Conservation (phyloP, 2,888 invertebrate species). For the Rotaria macrura region DNA sequence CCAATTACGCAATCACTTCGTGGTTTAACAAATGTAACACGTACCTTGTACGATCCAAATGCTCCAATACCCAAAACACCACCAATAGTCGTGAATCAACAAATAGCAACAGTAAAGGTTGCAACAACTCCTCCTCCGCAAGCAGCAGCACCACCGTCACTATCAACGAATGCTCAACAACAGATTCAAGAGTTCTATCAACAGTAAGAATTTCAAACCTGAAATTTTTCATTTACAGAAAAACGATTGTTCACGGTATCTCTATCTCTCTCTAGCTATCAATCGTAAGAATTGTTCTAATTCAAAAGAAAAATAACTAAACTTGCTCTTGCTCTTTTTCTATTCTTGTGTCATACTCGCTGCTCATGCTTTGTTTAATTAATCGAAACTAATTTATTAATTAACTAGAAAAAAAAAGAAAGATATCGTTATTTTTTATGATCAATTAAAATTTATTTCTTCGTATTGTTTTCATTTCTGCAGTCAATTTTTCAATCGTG, state of each 20-base stretch:
- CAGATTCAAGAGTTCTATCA: constrained; percentile 9
- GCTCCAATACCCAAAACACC: neutral
- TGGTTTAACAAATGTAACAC: neutral
- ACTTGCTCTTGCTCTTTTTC: neutral
- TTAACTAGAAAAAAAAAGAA: neutral
- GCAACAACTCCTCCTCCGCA: neutral
- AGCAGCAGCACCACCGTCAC: neutral
- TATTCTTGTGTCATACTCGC: neutral
- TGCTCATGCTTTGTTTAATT: neutral
- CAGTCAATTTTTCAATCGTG: neutral
- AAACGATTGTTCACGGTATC: neutral
- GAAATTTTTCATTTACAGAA: neutral
- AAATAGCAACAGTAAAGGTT: neutral
- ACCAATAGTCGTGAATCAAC: neutral
- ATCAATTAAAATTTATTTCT: too few species aligned
- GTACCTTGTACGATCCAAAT: neutral
- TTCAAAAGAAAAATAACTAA: neutral
- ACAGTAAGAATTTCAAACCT: neutral
- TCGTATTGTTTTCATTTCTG: neutral
- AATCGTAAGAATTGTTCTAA: neutral
- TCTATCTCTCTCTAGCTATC: constrained; percentile 14
- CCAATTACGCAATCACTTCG: neutral
- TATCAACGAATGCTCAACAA: neutral
- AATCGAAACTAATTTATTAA: neutral
- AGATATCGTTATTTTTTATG: neutral